Conservation (phyloP, 2,888 invertebrate genomes). For the Leucoma salicis region DNA sequence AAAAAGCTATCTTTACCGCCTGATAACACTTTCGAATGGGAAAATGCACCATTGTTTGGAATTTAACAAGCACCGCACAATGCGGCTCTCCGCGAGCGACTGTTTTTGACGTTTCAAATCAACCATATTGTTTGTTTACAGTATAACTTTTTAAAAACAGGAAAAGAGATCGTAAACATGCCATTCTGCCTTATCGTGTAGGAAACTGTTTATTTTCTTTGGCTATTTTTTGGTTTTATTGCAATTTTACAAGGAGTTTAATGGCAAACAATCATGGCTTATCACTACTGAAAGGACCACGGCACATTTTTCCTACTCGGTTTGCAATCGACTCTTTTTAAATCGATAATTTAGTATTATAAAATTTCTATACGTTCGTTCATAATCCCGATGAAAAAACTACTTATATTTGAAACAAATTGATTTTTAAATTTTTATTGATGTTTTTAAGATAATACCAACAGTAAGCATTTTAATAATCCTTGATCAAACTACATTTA, state of each 20-base stretch:
- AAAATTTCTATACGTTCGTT: too few relatives aligned
- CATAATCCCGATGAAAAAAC: too few relatives aligned
- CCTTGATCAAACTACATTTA: too few relatives aligned
- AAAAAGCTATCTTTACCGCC: conserved; percentile 52
- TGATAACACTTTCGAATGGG: conserved; percentile 70
- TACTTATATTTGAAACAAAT: too few relatives aligned
- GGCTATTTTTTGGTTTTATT: conserved; percentile 6
- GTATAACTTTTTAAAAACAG: conserved; percentile 59
- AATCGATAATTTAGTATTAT: too few relatives aligned
- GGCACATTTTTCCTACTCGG: too few relatives aligned
- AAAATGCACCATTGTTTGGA: conserved; percentile 56
- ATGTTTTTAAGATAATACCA: too few relatives aligned
- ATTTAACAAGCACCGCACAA: conserved; percentile 24
- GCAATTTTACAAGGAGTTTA: conserved; percentile 1
- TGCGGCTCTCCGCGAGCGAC: conserved; percentile 44
- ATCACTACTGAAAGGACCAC: too few relatives aligned
- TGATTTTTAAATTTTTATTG: too few relatives aligned
- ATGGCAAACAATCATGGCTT: background rate
- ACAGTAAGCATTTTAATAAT: too few relatives aligned
- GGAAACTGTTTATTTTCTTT: conserved; percentile 25
- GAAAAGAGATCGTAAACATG: conserved; percentile 84
- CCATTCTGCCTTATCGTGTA: conserved; percentile 52
- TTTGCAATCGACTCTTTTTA: too few relatives aligned
- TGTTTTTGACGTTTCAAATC: conserved; percentile 50
- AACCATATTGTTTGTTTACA: conserved; percentile 61